Evolutionary conservation across 2,113 vertebrate genomes (phyloP).

Genomic region (Motacilla alba): DNA sequence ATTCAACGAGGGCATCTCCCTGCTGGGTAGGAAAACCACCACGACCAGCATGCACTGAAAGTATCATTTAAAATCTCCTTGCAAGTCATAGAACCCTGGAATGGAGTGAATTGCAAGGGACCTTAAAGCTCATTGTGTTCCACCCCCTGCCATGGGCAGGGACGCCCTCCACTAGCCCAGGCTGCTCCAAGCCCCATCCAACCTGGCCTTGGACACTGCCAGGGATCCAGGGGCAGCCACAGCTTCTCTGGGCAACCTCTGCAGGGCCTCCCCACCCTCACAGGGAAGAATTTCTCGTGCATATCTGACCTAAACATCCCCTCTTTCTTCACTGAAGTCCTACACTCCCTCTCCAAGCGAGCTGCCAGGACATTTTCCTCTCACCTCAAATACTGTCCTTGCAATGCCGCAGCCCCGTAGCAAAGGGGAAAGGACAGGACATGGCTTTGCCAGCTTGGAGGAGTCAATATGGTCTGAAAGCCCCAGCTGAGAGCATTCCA

Average conservation of each 20-base stretch:
- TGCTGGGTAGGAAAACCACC: neutral
- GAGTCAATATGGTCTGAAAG: fast-evolving
- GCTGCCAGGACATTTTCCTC: neutral
- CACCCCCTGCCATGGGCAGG: neutral
- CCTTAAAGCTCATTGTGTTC: neutral
- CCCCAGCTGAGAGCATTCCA: neutral
- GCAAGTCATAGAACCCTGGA: neutral
- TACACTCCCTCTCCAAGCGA: neutral
- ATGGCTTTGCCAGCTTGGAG: neutral
- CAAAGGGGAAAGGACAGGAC: neutral
- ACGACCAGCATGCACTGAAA: fast-evolving
- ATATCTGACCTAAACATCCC: neutral
- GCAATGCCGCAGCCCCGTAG: fast-evolving
- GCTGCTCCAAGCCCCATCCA: fast-evolving
- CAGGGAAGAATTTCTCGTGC: neutral
- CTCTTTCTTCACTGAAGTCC: neutral
- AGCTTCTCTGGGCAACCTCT: neutral
- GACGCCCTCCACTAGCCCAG: neutral
- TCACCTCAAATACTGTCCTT: neutral
- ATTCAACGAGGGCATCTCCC: neutral
- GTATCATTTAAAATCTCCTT: neutral
- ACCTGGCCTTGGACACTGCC: fast-evolving
- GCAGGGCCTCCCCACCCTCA: neutral
- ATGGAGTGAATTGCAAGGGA: neutral
- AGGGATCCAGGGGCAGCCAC: neutral